These are phyloP conservation scores for Meiosimyza decipiens DNA, from an alignment of 2,888 invertebrate species.

Conservation along the genomic window DNA sequence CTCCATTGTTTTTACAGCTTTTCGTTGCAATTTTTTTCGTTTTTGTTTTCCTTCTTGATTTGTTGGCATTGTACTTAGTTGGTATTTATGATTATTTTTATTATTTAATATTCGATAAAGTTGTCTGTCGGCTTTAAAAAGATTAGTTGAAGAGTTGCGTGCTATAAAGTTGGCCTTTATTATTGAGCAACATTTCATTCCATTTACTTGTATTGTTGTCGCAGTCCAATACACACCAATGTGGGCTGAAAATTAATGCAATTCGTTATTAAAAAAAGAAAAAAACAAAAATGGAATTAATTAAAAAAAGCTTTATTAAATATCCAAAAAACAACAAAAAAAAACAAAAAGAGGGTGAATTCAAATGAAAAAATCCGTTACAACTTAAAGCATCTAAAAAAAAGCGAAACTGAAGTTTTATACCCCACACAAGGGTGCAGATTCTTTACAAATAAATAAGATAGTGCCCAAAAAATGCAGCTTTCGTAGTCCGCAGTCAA, in stretches of 20 bases:
- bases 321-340: constrained; percentile 19
- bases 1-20: constrained; percentile 5
- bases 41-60: background rate
- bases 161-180: background rate
- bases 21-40: background rate
- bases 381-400: too few species aligned
- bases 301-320: constrained; percentile 26
- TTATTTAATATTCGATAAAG: background rate
- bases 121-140: background rate
- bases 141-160: background rate
- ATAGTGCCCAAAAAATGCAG: background rate
- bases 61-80: constrained; percentile 20
- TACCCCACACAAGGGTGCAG: background rate
- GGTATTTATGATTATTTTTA: background rate
- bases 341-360: background rate
- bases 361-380: too few species aligned
- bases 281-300: constrained; percentile 18
- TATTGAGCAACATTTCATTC: background rate
- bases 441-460: background rate
- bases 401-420: background rate
- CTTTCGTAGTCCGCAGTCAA: background rate
- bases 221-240: background rate
- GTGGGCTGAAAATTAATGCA: constrained; percentile 42
- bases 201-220: constrained; percentile 1
- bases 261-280: constrained; percentile 39